Evolutionary conservation across 37 sponge, comb jelly and placozoan genomes (phyloP).

Genomic region (Chondrosia reniformis): DNA sequence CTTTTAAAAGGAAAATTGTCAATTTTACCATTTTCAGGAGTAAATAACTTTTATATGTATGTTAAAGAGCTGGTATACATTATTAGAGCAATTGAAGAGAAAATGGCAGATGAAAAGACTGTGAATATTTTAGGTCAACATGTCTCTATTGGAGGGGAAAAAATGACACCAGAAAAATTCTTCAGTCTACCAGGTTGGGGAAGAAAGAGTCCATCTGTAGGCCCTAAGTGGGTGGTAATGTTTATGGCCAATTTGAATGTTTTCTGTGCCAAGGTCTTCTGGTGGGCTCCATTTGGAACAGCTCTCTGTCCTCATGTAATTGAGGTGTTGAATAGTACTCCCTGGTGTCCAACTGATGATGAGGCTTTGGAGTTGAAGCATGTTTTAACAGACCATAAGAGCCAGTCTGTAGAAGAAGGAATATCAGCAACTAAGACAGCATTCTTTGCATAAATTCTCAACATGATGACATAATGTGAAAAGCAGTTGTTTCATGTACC

Average conservation of each 20-base stretch:
- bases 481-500: too few species aligned
- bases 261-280: conserved; percentile 30
- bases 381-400: too few species aligned
- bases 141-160: conserved; percentile 37
- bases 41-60: conserved; percentile 24
- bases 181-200: conserved; percentile 43
- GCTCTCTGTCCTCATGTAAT: conserved; percentile 29
- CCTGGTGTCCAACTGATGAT: too few species aligned
- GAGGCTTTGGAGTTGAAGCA: too few species aligned
- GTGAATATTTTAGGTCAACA: conserved; percentile 17
- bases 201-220: not conserved
- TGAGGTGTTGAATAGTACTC: not conserved
- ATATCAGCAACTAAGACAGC: too few species aligned
- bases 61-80: conserved; percentile 36
- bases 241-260: conserved; percentile 30
- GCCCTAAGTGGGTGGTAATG: not conserved
- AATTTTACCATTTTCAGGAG: conserved; percentile 22
- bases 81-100: conserved; percentile 35
- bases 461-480: too few species aligned
- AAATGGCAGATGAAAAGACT: conserved; percentile 18
- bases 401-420: too few species aligned
- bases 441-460: too few species aligned
- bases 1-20: conserved; percentile 38
- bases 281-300: conserved; percentile 61
- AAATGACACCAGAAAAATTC: conserved; percentile 38